A percentile compares a stretch with the other conserved stretches of the same genome.
Conservation (phyloP, 2,113 vertebrate genomes). For the Alouatta palliata region DNA sequence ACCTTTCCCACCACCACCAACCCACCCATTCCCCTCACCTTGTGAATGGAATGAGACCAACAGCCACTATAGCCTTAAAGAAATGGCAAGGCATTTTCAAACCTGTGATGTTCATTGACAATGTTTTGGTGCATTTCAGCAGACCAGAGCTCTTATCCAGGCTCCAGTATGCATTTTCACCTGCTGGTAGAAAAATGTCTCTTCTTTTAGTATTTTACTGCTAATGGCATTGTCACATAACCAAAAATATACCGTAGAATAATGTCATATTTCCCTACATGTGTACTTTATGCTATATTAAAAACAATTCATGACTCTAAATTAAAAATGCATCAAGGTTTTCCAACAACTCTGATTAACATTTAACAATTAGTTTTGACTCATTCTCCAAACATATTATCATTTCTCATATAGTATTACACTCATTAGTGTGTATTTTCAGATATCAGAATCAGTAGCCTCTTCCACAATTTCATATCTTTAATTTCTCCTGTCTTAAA, state of each 20-base stretch:
- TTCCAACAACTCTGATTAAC: not conserved
- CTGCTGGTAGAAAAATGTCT: not conserved
- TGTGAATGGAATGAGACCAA: not conserved
- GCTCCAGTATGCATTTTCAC: not conserved
- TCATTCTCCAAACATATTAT: not conserved
- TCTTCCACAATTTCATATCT: not conserved
- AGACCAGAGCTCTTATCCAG: not conserved
- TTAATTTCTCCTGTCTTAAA: slow-evolving; percentile 25
- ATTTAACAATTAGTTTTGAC: not conserved
- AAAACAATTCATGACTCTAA: not conserved
- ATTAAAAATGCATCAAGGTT: not conserved
- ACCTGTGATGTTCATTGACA: not conserved
- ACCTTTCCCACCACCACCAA: not conserved
- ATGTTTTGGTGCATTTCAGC: not conserved
- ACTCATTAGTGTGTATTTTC: slow-evolving; percentile 1
- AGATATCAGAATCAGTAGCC: not conserved
- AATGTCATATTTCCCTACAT: not conserved
- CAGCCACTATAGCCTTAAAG: not conserved
- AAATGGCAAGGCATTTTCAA: not conserved
- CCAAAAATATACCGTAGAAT: not conserved
- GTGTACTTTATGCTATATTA: not conserved
- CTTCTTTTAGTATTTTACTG: not conserved
- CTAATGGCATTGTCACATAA: not conserved
- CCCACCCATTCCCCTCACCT: not conserved
- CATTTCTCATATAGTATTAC: not conserved